Evolutionary conservation across 1,140 invertebrate species (phyloP), one percentile per base, ranked within the genome.

Genomic region (Drosophila bipectinata): DNA sequence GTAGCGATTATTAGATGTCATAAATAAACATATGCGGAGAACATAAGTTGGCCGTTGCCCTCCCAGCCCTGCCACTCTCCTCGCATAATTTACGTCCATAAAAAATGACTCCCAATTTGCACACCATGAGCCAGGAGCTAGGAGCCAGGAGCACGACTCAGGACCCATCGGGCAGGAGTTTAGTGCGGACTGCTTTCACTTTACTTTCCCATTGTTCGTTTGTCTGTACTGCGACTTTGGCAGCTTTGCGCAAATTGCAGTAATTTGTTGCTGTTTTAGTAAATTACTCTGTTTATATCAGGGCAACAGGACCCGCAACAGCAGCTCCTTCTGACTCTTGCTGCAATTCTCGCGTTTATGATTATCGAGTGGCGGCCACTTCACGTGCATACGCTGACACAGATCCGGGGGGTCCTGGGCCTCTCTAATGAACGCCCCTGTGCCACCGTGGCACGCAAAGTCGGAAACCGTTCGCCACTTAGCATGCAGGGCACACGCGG

Each of bases 211-310:
- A 34, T 55, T 49, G 57, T 55, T 28, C 18, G 21, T 49, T 56
- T 60, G 51, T 72, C 56, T 61, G 72, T 47, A 52, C 69, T 41
- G 78, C 83, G 63, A 75, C 78, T 87, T 79, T 77, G 79, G 75
- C 83, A 78, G 78, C 76, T 83, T 79, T 79, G 76, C 73, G 83
- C 67, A 88, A 88, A 88, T 88, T 88, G 83, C 83, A 77, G 83
- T 78, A 88, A 88, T 88, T 88, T 88, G 83, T 88, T 88, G 83
- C 84, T 88, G 83, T 88, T 88, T 88, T 88, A 88, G 83, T 67
- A 88, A 88, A 88, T 88, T 88, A 83, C 83, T 85, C 74, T 79
- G 83, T 88, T 88, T 88, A 88, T 88, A 60, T 67, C 76, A 45
- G 59, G 37, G 34, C 54, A 28, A 4, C 26, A 28, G 26, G 26